A percentile compares a stretch with the other conserved stretches of the same genome.
Evolutionary conservation across 2,888 invertebrate species (phyloP).

Genomic region (Apotomis capreana): DNA sequence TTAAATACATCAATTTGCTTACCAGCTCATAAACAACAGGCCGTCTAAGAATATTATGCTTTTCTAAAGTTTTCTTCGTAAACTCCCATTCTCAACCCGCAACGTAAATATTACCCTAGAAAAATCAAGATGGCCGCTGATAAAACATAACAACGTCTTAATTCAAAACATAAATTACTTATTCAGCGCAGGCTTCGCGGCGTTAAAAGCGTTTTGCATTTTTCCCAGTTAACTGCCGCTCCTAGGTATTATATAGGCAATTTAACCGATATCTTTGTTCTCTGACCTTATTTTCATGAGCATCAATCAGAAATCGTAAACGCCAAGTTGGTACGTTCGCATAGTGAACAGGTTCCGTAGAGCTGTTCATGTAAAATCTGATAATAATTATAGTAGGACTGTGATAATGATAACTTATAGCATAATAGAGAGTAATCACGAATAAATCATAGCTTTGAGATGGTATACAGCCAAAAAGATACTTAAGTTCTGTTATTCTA

Average conservation of each 20-base stretch:
- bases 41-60: too few relatives aligned
- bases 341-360: neutral
- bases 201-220: slow-evolving; percentile 42
- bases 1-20: too few relatives aligned
- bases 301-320: slow-evolving; percentile 59
- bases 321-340: neutral
- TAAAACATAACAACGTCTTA: slow-evolving; percentile 41
- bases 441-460: too few relatives aligned
- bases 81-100: neutral
- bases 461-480: too few relatives aligned
- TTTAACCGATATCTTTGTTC: slow-evolving; percentile 33
- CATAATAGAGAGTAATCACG: too few relatives aligned
- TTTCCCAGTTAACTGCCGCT: slow-evolving; percentile 37
- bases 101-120: slow-evolving; percentile 9
- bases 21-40: too few relatives aligned
- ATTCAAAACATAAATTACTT: slow-evolving; percentile 42
- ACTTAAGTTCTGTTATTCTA: too few relatives aligned
- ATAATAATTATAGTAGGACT: neutral
- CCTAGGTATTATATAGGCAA: slow-evolving; percentile 31
- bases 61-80: neutral
- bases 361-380: neutral
- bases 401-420: too few relatives aligned
- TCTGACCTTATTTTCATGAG: slow-evolving; percentile 55
- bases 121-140: slow-evolving; percentile 30
- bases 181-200: slow-evolving; percentile 34